These are phyloP conservation scores for Tetragnatha montana DNA, from an alignment of 2,888 invertebrate species.

Conservation along the genomic window DNA sequence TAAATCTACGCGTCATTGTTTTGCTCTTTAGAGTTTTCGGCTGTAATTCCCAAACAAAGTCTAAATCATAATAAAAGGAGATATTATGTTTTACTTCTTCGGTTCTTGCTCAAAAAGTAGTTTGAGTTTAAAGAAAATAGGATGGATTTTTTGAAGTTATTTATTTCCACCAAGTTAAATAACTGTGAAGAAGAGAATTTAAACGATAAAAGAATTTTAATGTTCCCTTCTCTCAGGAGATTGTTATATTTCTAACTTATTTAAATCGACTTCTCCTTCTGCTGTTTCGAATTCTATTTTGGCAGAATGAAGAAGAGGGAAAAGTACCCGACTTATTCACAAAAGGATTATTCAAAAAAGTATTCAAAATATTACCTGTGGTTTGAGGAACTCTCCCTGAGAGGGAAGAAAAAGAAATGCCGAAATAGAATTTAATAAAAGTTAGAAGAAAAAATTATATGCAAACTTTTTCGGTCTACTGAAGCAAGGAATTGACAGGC, in stretches of 20 bases:
- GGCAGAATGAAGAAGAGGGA: not conserved
- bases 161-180: constrained; percentile 13
- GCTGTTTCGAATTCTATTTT: constrained; percentile 11
- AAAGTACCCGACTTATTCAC: not conserved
- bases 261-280: constrained; percentile 41
- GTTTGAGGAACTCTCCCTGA: constrained; percentile 19
- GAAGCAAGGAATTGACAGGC: constrained; percentile 19
- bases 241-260: constrained; percentile 38
- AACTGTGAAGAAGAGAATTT: constrained; percentile 32
- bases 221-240: constrained; percentile 26
- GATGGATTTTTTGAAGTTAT: constrained; percentile 1
- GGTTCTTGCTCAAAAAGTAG: not conserved
- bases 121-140: not conserved
- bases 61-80: not conserved
- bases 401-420: not conserved
- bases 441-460: constrained; percentile 13
- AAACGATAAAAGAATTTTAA: constrained; percentile 45
- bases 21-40: not conserved
- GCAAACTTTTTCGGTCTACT: constrained; percentile 26
- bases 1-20: not conserved
- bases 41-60: not conserved
- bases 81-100: not conserved
- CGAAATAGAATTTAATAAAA: constrained; percentile 11
- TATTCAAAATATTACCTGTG: constrained; percentile 44
- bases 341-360: constrained; percentile 15